A percentile compares a stretch with the other conserved stretches of the same genome.
Evolutionary conservation across 2,888 invertebrate species (phyloP).

Genomic region (Teleogryllus oceanicus): DNA sequence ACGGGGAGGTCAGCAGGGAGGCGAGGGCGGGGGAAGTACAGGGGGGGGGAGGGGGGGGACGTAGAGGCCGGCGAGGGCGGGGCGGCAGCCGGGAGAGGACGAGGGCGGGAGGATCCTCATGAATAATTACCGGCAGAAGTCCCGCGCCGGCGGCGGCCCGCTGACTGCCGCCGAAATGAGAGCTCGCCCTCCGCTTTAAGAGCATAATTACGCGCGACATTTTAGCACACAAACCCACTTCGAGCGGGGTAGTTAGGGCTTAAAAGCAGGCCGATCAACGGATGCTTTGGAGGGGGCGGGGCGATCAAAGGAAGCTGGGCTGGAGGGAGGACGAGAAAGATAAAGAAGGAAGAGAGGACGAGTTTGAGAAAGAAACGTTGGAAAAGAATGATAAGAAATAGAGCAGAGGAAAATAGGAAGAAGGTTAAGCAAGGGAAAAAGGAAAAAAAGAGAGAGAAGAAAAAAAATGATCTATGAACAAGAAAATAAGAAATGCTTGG

Average conservation of each 20-base stretch:
- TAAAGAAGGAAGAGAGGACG: too few species aligned
- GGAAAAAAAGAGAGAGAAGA: too few species aligned
- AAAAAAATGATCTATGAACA: too few species aligned
- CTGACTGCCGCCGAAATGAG: background rate
- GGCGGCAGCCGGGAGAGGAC: background rate
- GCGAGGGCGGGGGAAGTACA: background rate
- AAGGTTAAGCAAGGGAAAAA: too few species aligned
- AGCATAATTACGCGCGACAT: background rate
- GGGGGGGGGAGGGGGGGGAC: background rate
- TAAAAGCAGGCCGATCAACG: background rate
- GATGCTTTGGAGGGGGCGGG: background rate
- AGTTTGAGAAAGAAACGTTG: too few species aligned
- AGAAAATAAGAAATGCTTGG: too few species aligned
- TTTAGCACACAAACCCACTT: constrained; percentile 1
- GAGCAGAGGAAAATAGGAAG: too few species aligned
- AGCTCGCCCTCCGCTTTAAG: background rate
- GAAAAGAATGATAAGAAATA: too few species aligned
- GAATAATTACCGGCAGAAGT: background rate
- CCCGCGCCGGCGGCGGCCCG: background rate
- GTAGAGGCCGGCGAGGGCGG: background rate
- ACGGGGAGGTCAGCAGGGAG: too few species aligned
- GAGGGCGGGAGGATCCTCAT: background rate
- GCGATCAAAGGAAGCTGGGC: too few species aligned
- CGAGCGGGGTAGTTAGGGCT: background rate
- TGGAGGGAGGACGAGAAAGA: too few species aligned